Conservation (phyloP, 2,113 vertebrate genomes). For the Paradoxurus hermaphroditus region DNA sequence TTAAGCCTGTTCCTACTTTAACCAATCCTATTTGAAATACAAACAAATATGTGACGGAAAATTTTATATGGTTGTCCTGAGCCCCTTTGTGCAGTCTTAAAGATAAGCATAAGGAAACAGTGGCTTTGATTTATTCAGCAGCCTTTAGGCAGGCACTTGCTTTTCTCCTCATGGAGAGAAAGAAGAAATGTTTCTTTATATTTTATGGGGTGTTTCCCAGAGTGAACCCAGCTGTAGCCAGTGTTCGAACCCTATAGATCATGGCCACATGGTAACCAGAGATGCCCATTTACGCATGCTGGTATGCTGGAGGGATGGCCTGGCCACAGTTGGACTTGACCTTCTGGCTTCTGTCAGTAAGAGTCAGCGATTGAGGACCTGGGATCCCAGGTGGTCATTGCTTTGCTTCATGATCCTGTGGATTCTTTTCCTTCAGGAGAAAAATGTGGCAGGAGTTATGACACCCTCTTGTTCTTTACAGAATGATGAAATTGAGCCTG, state of each 20-base stretch:
- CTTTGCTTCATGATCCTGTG: neutral
- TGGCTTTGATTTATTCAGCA: neutral
- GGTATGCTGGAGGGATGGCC: rapidly evolving
- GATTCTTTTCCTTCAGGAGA: neutral
- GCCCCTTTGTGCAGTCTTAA: neutral
- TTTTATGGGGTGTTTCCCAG: neutral
- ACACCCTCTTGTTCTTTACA: slow-evolving; percentile 77
- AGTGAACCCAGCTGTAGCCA: neutral
- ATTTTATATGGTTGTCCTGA: neutral
- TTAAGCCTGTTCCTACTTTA: neutral
- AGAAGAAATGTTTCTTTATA: neutral
- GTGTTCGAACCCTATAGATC: neutral
- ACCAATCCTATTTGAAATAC: neutral
- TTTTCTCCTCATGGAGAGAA: neutral
- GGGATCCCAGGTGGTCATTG: neutral
- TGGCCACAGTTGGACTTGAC: rapidly evolving
- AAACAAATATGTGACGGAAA: neutral
- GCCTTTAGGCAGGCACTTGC: neutral
- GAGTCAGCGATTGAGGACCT: neutral
- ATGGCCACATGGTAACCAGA: rapidly evolving
- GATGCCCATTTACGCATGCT: rapidly evolving
- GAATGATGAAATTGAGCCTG: slow-evolving; percentile 98
- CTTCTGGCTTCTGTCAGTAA: neutral
- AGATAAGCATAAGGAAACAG: neutral
- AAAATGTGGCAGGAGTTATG: neutral